Base-by-base conservation (phyloP, 2,113 vertebrate species). In the Amphiprion ocellaris region DNA sequence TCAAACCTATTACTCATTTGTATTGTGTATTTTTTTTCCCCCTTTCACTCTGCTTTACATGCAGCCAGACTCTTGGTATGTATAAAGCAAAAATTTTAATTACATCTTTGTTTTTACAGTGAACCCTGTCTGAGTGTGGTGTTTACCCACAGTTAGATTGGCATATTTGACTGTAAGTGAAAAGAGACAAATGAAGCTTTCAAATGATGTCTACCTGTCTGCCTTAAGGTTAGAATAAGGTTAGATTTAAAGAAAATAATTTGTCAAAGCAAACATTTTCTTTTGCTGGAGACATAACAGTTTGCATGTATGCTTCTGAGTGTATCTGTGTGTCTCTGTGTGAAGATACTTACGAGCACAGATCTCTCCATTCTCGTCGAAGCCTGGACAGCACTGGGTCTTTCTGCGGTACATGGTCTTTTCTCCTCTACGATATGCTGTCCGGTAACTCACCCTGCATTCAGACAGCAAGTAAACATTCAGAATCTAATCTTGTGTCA, bases 371-470 rank as follows among this genome's bases (percentile, higher is more conserved):
- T 95, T 96, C 90, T 99, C 97, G 28, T 95, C 96, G 94, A 99
- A 99, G 62, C 98, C 98, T 1, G 97, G 97, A 69, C 98, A 99
- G 87, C 98, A 99, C 92, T 99, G 97, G 23, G 97, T 98, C 89
- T 97, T 99, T 66, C 97, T 96, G 11, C 97, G 92, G 63, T 99
- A 97, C 98, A 99, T 99, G 0, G 96, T 99, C 91, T 98, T 99
- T 79, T 97, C 96, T 69, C 97, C 97, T 65, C 97, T 95, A 21
- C 97, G 96, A 78, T 99, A 99, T 12, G 98, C 97, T 0, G 94
- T 97, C 64, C 96, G 95, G 78, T 99, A 99, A 90, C 96, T 99
- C 80, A 98, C 96, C 94, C 98, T 99, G 62, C 50, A 66, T 55
- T 52, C 21, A 70, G 14, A 66, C 56, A 71, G 24, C 30, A 67